phyloP scores from a whole-genome alignment of 2,797 vertebrate species.

The Siniperca undulata region DNA sequence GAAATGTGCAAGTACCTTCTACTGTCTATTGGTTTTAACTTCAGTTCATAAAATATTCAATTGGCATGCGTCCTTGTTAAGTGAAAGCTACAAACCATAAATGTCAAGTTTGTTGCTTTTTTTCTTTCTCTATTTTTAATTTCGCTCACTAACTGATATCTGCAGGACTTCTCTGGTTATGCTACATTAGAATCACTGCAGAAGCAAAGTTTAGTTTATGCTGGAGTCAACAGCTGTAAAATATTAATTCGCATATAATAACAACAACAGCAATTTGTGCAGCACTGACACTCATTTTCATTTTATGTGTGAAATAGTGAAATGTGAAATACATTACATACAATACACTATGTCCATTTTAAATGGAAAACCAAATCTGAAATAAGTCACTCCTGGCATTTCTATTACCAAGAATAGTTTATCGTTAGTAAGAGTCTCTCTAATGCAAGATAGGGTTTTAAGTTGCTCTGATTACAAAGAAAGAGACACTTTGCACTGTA shows the following conservation, averaged over 20 bases:
- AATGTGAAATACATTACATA: background rate
- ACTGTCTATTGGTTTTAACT: background rate
- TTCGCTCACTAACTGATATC: background rate
- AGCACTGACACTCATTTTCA: constrained; percentile 12
- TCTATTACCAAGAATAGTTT: constrained; percentile 1
- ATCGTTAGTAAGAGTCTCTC: background rate
- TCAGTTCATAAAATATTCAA: background rate
- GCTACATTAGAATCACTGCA: background rate
- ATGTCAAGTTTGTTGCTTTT: background rate
- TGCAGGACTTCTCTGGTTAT: background rate
- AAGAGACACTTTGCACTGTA: background rate
- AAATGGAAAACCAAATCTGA: background rate
- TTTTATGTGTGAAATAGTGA: background rate
- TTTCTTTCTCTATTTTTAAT: background rate
- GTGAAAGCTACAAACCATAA: background rate
- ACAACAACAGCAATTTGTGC: background rate
- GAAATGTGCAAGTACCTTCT: background rate
- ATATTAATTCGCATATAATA: constrained; percentile 19
- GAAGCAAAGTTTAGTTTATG: constrained; percentile 3
- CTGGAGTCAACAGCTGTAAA: constrained; percentile 21
- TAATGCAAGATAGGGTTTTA: background rate
- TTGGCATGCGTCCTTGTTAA: background rate
- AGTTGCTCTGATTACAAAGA: constrained; percentile 5
- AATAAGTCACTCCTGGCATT: constrained; percentile 18
- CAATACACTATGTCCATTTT: background rate